Evolutionary conservation across 2,888 invertebrate genomes (phyloP).

Genomic region (Eupeodes luniger): DNA sequence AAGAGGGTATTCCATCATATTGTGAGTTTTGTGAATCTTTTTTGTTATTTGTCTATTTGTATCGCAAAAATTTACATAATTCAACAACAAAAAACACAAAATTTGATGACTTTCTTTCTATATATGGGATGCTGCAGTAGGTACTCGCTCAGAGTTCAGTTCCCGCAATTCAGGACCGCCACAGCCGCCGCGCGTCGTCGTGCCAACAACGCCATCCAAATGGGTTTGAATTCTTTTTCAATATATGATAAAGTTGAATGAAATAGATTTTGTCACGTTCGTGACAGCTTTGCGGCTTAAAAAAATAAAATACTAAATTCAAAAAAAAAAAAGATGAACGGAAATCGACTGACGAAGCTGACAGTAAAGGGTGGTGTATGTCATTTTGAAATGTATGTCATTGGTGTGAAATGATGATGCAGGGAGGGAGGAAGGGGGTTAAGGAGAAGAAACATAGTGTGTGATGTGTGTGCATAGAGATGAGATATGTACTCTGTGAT

Average conservation of each 20-base stretch:
- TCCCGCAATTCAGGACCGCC: background rate
- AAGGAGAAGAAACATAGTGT: too few species aligned
- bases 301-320: constrained; percentile 14
- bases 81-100: constrained; percentile 63
- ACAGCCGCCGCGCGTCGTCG: too few species aligned
- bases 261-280: constrained; percentile 73
- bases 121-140: background rate
- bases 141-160: background rate
- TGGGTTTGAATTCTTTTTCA: constrained; percentile 62
- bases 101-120: constrained; percentile 68
- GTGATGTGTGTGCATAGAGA: background rate
- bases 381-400: constrained; percentile 4
- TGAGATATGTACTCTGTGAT: background rate
- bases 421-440: background rate
- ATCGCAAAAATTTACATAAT: constrained; percentile 67
- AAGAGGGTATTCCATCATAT: background rate
- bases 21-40: background rate
- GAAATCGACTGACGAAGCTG: constrained; percentile 38
- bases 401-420: background rate
- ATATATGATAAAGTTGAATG: constrained; percentile 68
- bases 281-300: constrained; percentile 68
- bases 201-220: background rate
- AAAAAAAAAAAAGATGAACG: background rate
- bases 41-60: constrained; percentile 12
- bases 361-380: background rate